A percentile compares a stretch with the other conserved stretches of the same genome.
Conservation (phyloP, 1,140 invertebrate species). For the Trichoplusia ni region DNA sequence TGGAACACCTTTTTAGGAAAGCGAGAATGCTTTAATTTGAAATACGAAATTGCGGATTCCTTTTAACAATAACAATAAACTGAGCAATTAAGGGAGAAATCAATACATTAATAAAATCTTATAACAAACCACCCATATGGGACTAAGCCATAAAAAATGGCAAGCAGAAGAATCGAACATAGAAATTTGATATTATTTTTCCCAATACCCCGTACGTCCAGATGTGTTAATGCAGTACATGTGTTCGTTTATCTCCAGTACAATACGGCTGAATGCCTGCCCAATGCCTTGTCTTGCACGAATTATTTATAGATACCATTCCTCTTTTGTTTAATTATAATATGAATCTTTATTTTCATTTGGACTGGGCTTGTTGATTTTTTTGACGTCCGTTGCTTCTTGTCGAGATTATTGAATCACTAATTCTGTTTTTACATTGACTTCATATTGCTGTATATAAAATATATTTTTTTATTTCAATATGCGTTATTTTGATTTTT, state of each 20-base stretch:
- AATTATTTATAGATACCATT: conserved; percentile 49
- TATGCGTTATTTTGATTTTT: neutral
- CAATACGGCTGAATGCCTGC: conserved; percentile 41
- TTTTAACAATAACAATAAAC: too few relatives aligned
- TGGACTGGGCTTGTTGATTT: too few relatives aligned
- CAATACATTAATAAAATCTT: conserved; percentile 9
- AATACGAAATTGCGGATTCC: too few relatives aligned
- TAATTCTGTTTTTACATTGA: too few relatives aligned
- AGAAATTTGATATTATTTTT: conserved; percentile 57
- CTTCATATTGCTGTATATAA: too few relatives aligned
- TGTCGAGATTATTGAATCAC: too few relatives aligned
- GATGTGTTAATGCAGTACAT: conserved; percentile 59
- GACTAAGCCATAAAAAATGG: conserved; percentile 43
- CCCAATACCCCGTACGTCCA: conserved; percentile 29
- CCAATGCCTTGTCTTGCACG: conserved; percentile 38
- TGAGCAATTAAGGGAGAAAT: too few relatives aligned
- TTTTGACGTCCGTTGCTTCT: too few relatives aligned
- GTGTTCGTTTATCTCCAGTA: conserved; percentile 49
- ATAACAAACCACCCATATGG: conserved; percentile 13
- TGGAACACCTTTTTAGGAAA: neutral
- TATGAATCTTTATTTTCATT: conserved; percentile 24
- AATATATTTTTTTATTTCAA: too few relatives aligned
- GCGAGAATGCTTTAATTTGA: too few relatives aligned
- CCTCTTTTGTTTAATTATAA: conserved; percentile 30
- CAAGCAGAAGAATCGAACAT: conserved; percentile 41